Base-by-base conservation (phyloP, 2,113 vertebrate genomes). In the Oenanthe melanoleuca region DNA sequence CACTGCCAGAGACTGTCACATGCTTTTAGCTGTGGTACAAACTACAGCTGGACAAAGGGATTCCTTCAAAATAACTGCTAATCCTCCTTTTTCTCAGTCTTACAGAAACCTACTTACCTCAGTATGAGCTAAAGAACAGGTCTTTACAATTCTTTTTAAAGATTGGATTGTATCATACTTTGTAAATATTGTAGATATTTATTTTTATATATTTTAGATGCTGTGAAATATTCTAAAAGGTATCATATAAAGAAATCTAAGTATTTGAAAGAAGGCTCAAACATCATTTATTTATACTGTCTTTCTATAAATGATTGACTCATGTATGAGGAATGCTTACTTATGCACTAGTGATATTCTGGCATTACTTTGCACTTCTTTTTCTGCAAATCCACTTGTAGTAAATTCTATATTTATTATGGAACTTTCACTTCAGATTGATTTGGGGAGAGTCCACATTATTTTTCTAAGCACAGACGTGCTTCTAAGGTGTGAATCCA, bases 61-160 rank as follows among this genome's bases (percentile, higher is more conserved):
- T 94, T 74, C 65, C 67, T 69, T 82, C 83, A 71, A 89, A 78
- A 77, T 3, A 22, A 79, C 75, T 96, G 81, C 89, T 72, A 94
- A 53, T 88, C 52, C 65, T 75, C 22, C 70, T 96, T 95, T 42
- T 83, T 95, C 86, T 88, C 95, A 93, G 52, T 93, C 71, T 91
- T 95, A 81, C 77, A 92, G 66, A 95, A 94, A 97, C 96, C 95
- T 93, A 42, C 63, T 95, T 96, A 97, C 96, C 94, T 98, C 96
- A 89, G 84, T 95, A 86, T 93, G 95, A 96, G 92, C 85, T 96
- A 92, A 93, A 93, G 88, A 91, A 94, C 81, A 85, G 7, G 50
- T 94, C 94, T 94, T 96, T 97, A 85, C 92, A 96, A 92, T 47
- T 87, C n/a, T 86, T 96, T 90, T 95, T 96, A 92, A 77, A 52